Evolutionary conservation across 2,888 invertebrate genomes (phyloP), one percentile per base, ranked within the genome.

Genomic region (Agrotis exclamationis): DNA sequence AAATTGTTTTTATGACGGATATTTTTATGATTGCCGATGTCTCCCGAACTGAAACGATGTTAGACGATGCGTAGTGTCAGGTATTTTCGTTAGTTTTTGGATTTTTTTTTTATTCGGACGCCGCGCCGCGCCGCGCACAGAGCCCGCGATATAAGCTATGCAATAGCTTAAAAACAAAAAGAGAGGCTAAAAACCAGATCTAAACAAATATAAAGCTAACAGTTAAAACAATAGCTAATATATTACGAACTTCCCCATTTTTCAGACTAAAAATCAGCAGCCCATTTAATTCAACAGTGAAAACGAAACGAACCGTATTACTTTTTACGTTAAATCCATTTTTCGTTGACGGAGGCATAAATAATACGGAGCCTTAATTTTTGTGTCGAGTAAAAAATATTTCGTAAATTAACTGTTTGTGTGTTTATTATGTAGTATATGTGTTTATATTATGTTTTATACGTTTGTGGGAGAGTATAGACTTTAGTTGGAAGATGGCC

Each of bases 211-310:
- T 67, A 66, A 80, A 51, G 53, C 39, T 66, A 51, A 80, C 65
- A 63, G 58, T 74, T 63, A 14, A 74, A 74, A 80, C 80, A 77
- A 77, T 80, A 74, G 72, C 74, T 78, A 69, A 73, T 81, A 82
- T 73, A 77, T 82, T 73, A 82, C 68, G 3, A 22, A 56, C 18
- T 80, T 58, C 59, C 59, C 59, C 70, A 77, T 77, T 72, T 24
- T 63, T 54, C 45, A 28, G 59, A 45, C 64, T 64, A 60, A 71
- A 82, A 82, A 70, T 84, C 70, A 75, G 69, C 45, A 51, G 62
- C 28, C 71, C 73, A 75, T 83, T 78, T 70, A 74, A 83, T 68
- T 48, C 24, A 60, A 79, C 66, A 24, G 59, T 56, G 50, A 71
- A 67, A 72, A 60, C 28, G 75, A 84, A 83, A 79, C 63, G 54